These are phyloP conservation scores for Ophioninae sp. DNA, from an alignment of 2,888 invertebrate genomes.

Conservation along the genomic window DNA sequence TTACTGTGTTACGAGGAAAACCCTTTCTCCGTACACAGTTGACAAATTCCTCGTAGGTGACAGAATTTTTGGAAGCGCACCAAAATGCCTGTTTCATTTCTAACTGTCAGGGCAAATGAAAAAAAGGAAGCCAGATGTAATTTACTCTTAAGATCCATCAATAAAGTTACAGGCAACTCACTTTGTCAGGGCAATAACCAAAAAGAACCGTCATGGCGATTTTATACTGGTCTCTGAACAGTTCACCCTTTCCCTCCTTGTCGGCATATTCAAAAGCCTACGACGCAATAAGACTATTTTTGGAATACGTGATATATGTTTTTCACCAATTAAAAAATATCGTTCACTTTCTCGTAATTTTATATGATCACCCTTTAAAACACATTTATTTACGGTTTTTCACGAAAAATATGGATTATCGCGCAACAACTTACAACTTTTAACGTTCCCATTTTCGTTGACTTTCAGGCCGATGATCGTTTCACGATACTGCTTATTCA, in stretches of 20 bases:
- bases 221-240: constrained; percentile 65
- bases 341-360: background rate
- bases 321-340: background rate
- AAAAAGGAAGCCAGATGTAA: background rate
- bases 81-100: constrained; percentile 45
- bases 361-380: background rate
- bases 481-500: background rate
- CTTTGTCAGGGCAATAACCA: constrained; percentile 66
- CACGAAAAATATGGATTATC: background rate
- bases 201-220: constrained; percentile 68
- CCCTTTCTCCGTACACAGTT: constrained; percentile 29
- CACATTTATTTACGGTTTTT: background rate
- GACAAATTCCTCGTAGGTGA: constrained; percentile 42
- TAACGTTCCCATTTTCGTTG: background rate
- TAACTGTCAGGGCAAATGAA: constrained; percentile 6
- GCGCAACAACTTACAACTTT: background rate
- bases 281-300: background rate
- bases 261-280: constrained; percentile 68
- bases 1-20: background rate
- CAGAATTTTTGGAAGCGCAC: background rate
- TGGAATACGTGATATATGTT: background rate
- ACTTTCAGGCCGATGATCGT: background rate
- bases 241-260: constrained; percentile 43
- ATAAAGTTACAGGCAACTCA: constrained; percentile 22
- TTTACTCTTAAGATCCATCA: background rate